Conservation (phyloP, 2,113 vertebrate species). For the Thalassarche chlororhynchos region DNA sequence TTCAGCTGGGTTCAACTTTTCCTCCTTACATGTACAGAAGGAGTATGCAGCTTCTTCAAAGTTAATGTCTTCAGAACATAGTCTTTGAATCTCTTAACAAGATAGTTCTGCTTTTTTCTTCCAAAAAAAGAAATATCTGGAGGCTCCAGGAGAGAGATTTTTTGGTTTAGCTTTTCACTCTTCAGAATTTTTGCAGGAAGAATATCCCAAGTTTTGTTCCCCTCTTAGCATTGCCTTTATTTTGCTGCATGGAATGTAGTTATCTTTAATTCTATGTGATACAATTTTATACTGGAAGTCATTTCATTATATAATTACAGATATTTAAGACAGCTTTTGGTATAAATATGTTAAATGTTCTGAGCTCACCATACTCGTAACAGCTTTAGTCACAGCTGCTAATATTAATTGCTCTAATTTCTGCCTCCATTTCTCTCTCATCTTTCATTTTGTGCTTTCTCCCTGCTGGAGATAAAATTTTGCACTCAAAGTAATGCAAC, state of each 20-base stretch:
- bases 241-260: background rate
- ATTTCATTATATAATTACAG: background rate
- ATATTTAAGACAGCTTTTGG: background rate
- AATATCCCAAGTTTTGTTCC: background rate
- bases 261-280: background rate
- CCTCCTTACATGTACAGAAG: background rate
- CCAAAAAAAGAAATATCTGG: rapidly evolving
- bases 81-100: background rate
- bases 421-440: background rate
- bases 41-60: background rate
- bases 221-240: background rate
- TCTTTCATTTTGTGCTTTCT: background rate
- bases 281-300: background rate
- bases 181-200: background rate
- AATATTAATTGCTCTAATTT: conserved; percentile 20
- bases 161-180: background rate
- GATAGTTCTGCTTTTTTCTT: background rate
- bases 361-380: background rate
- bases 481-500: background rate
- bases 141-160: background rate
- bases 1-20: background rate
- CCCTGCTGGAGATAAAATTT: background rate
- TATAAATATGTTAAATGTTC: background rate
- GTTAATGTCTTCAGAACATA: background rate
- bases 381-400: background rate